Conservation (phyloP, 2,113 vertebrate genomes). For the Hydropotes inermis region DNA sequence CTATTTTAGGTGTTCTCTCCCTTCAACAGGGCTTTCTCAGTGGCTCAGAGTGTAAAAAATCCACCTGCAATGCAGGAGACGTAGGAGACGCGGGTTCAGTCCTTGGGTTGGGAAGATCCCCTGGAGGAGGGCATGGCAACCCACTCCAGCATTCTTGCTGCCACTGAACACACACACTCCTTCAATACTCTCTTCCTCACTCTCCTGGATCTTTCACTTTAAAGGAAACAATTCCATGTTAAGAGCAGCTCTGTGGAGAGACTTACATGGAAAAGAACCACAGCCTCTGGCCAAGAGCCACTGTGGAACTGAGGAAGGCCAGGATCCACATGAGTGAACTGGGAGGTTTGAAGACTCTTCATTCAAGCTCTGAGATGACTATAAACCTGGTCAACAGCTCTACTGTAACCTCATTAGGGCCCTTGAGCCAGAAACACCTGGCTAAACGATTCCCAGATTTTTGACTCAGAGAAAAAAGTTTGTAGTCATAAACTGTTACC, state of each 20-base stretch:
- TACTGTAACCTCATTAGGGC: not conserved
- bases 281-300: not conserved
- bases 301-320: not conserved
- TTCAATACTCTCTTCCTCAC: not conserved
- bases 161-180: not conserved
- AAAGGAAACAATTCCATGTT: not conserved
- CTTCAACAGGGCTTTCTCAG: not conserved
- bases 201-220: not conserved
- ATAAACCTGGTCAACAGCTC: not conserved
- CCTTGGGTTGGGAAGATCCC: not conserved
- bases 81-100: not conserved
- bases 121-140: not conserved
- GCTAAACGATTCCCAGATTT: not conserved
- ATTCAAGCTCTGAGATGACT: not conserved
- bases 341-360: not conserved
- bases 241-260: not conserved
- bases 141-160: not conserved
- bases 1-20: not conserved
- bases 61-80: not conserved
- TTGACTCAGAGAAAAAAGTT: not conserved
- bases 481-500: not conserved
- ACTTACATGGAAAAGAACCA: not conserved
- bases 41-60: not conserved
- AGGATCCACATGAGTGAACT: not conserved
- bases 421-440: not conserved